Conservation (phyloP, 2,888 invertebrate genomes). For the Epinotia bilunana region DNA sequence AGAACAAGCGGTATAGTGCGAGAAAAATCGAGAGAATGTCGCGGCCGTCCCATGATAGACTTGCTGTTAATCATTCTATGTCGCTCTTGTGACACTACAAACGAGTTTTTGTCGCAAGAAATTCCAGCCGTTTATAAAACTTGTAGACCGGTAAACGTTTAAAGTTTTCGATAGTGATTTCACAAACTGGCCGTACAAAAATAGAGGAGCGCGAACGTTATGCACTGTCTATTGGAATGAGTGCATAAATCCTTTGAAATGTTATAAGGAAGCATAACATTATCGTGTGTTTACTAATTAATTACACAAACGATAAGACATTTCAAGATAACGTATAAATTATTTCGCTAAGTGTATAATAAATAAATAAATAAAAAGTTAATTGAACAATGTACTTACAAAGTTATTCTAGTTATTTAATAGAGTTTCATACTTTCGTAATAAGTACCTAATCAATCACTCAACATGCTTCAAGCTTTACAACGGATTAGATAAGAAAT, state of each 20-base stretch:
- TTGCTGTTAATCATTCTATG: conserved; percentile 5
- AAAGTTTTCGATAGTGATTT: conserved; percentile 13
- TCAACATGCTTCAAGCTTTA: background rate
- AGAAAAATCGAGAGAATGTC: too few species aligned
- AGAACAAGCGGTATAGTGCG: too few species aligned
- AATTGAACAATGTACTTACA: conserved; percentile 8
- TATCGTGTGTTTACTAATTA: conserved; percentile 5
- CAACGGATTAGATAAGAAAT: background rate
- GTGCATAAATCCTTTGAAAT: conserved; percentile 15
- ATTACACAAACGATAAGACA: conserved; percentile 3
- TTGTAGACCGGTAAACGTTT: background rate
- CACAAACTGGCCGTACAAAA: background rate
- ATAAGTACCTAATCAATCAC: too few species aligned
- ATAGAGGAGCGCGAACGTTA: background rate
- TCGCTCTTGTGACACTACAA: conserved; percentile 6
- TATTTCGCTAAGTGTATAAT: conserved; percentile 1
- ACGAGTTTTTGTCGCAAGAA: conserved; percentile 21
- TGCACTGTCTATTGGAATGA: background rate
- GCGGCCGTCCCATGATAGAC: too few species aligned
- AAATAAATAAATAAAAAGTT: conserved; percentile 3
- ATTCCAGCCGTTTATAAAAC: conserved; percentile 17
- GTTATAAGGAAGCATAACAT: background rate
- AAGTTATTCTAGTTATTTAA: background rate
- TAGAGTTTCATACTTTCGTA: background rate
- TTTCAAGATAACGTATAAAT: conserved; percentile 14